phyloP scores from a whole-genome alignment of 1,140 invertebrate genomes.

The Cydia amplana region DNA sequence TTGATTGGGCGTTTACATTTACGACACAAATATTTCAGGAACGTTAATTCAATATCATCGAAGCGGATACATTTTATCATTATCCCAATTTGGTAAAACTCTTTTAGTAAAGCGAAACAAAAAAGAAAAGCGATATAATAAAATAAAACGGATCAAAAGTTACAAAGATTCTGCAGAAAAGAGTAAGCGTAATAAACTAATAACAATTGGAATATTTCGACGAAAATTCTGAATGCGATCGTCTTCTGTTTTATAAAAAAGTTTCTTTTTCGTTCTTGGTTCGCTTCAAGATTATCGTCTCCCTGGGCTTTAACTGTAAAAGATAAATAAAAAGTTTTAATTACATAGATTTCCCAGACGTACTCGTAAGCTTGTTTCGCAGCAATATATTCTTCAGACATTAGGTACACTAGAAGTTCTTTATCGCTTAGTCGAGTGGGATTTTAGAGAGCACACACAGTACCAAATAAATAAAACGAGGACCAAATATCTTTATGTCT shows the following conservation, averaged over 20 bases:
- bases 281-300: background rate
- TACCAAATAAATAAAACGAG: too few relatives aligned
- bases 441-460: too few relatives aligned
- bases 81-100: background rate
- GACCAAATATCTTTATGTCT: too few relatives aligned
- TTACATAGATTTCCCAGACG: constrained; percentile 4
- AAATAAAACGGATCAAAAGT: background rate
- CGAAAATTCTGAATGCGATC: background rate
- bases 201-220: background rate
- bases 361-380: background rate
- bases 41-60: too few relatives aligned
- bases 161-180: too few relatives aligned
- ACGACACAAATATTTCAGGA: too few relatives aligned
- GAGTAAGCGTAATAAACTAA: background rate
- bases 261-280: background rate
- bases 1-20: too few relatives aligned
- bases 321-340: background rate
- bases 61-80: too few relatives aligned
- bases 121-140: background rate
- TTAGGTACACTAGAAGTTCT: background rate
- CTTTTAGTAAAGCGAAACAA: background rate
- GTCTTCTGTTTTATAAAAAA: background rate
- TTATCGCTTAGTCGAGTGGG: too few relatives aligned
- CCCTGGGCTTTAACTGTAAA: background rate
- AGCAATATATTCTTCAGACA: background rate